Percentiles rank a stretch among this genome's conserved stretches.
These are phyloP conservation scores for Lamellibrachia satsuma DNA, from an alignment of 2,888 invertebrate genomes.

Conservation along the genomic window DNA sequence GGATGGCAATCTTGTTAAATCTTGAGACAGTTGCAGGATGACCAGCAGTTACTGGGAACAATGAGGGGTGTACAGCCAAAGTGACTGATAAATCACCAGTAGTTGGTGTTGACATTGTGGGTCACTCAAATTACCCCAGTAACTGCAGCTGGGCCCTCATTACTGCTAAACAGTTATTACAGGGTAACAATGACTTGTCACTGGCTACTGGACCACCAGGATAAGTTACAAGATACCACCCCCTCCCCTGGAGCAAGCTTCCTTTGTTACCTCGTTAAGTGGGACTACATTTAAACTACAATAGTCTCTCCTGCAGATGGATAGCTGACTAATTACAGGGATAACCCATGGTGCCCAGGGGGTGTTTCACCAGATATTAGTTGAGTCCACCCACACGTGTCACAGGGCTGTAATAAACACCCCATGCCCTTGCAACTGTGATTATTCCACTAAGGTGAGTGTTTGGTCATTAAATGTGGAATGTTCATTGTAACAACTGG, in stretches of 20 bases:
- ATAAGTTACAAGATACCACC: neutral
- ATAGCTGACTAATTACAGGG: conserved; percentile 3
- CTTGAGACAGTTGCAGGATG: neutral
- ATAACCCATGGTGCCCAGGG: neutral
- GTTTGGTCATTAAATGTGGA: conserved; percentile 6
- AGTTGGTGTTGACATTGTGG: neutral
- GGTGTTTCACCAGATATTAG: neutral
- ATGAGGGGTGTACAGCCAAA: neutral
- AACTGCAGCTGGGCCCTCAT: neutral
- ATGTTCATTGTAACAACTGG: neutral
- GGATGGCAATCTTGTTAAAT: too few relatives aligned
- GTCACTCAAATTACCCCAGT: neutral
- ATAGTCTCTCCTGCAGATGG: neutral
- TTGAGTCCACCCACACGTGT: neutral
- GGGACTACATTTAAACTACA: neutral
- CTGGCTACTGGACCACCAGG: neutral
- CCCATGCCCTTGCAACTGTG: neutral
- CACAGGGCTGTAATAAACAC: neutral
- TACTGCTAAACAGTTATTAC: neutral
- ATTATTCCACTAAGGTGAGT: neutral
- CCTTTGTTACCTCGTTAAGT: neutral
- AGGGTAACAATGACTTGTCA: conserved; percentile 3
- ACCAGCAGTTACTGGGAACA: neutral
- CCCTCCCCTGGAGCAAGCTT: neutral
- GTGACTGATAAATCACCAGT: neutral